Percentiles rank a stretch among this genome's conserved stretches.
Evolutionary conservation across 2,113 vertebrate genomes (phyloP).

Genomic region (Cygnus atratus): DNA sequence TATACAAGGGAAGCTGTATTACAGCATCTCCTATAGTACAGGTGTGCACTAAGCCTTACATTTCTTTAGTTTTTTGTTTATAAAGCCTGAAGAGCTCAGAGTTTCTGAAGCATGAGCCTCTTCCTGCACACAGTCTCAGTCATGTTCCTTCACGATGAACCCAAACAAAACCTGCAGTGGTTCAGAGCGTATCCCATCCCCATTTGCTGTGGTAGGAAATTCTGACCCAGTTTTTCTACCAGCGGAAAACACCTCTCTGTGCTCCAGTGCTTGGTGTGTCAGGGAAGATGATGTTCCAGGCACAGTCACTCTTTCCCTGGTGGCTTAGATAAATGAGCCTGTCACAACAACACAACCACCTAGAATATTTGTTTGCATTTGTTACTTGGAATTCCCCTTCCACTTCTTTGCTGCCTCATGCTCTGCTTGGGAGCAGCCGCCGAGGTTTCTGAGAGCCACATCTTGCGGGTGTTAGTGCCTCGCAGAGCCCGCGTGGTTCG

Average conservation of each 20-base stretch:
- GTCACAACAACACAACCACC: not conserved
- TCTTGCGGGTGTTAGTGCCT: not conserved
- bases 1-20: not conserved
- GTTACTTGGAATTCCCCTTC: constrained; percentile 19
- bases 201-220: not conserved
- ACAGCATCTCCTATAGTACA: not conserved
- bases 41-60: not conserved
- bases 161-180: not conserved
- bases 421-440: not conserved
- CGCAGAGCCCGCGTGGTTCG: rapidly evolving
- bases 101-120: not conserved
- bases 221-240: constrained; percentile 33
- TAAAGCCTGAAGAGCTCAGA: not conserved
- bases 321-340: constrained; percentile 30
- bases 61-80: not conserved
- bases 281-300: constrained; percentile 41
- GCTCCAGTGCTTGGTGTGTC: constrained; percentile 20
- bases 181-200: not conserved
- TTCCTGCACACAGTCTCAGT: not conserved
- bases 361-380: constrained; percentile 47
- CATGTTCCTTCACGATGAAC: not conserved
- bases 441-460: not conserved
- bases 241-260: not conserved
- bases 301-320: not conserved
- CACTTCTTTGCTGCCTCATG: not conserved